These are phyloP conservation scores for Ifrita kowaldi DNA, from an alignment of 2,113 vertebrate genomes.

Conservation along the genomic window DNA sequence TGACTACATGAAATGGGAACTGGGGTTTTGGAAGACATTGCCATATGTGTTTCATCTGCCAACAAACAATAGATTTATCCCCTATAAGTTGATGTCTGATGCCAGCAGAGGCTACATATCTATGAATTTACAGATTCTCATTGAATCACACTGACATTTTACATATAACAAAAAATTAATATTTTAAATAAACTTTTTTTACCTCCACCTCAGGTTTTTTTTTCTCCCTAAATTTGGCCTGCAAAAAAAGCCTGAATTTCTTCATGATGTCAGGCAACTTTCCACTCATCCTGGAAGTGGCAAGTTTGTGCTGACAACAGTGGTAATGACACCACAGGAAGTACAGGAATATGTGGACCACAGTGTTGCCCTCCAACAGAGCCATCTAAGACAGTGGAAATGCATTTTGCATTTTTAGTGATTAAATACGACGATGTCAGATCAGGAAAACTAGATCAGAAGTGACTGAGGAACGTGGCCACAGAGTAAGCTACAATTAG, in stretches of 20 bases:
- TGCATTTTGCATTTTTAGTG: not conserved
- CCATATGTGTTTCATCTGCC: not conserved
- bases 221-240: not conserved
- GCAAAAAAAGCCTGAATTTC: not conserved
- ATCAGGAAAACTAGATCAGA: not conserved
- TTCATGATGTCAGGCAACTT: not conserved
- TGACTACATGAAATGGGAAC: not conserved
- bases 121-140: not conserved
- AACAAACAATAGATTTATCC: not conserved
- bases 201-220: rapidly evolving
- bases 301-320: not conserved
- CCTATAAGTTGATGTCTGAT: not conserved
- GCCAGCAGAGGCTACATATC: not conserved
- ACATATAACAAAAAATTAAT: not conserved
- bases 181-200: not conserved
- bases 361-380: not conserved
- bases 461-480: not conserved
- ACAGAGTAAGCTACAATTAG: not conserved
- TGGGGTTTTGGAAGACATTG: not conserved
- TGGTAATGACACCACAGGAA: not conserved
- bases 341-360: not conserved
- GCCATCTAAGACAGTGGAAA: not conserved
- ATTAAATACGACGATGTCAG: not conserved
- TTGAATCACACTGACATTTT: not conserved
- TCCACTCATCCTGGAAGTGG: not conserved